Conservation (phyloP, 2,797 vertebrate species). For the Leptoclinus maculatus region DNA sequence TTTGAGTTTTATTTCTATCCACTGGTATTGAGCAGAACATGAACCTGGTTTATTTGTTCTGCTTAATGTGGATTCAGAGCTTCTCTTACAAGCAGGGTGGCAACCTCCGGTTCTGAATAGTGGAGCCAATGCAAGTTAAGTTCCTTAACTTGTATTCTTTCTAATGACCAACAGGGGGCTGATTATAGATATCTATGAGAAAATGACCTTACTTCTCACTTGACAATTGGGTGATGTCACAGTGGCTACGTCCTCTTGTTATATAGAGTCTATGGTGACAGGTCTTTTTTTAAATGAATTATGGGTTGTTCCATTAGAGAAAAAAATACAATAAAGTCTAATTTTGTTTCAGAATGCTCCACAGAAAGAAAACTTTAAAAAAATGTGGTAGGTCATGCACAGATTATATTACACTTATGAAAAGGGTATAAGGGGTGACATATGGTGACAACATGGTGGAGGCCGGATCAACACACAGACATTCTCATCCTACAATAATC, state of each 20-base stretch:
- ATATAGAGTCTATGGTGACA: too few species aligned
- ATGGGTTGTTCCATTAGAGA: neutral
- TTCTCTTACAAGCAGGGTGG: neutral
- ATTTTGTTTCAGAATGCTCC: conserved; percentile 8
- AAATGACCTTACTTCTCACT: neutral
- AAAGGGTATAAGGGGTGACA: conserved; percentile 50
- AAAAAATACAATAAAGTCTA: neutral
- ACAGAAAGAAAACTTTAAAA: neutral
- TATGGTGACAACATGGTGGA: conserved; percentile 67
- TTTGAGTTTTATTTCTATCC: conserved; percentile 24
- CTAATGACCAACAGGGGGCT: neutral
- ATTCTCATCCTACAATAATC: conserved; percentile 72
- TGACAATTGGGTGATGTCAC: neutral
- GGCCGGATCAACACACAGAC: conserved; percentile 60
- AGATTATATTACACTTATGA: conserved; percentile 37
- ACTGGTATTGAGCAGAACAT: conserved; percentile 3
- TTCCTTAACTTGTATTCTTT: neutral
- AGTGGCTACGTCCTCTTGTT: too few species aligned
- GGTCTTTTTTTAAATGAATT: too few species aligned
- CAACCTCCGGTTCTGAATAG: neutral
- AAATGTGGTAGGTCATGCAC: neutral
- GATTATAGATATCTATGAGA: neutral
- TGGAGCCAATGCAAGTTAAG: neutral
- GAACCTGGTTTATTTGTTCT: conserved; percentile 12
- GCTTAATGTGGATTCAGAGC: conserved; percentile 18